Conservation (phyloP, 23 tunicate genomes). For the Oikopleura vanhoeffeni region DNA sequence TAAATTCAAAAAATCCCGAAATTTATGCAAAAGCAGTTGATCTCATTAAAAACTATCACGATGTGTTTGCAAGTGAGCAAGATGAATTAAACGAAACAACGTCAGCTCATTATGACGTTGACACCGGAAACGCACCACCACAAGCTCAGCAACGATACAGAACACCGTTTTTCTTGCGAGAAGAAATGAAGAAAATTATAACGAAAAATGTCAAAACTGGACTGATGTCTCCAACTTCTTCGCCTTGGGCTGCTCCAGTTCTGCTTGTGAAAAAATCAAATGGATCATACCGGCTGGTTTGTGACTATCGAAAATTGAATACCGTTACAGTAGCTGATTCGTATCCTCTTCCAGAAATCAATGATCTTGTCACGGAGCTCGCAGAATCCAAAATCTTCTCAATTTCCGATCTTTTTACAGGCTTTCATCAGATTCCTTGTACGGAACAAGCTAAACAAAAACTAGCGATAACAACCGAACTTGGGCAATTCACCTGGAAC, state of each 20-base stretch:
- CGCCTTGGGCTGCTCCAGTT: slow-evolving; percentile 18
- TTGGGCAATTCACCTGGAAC: no score
- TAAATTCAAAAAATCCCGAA: background rate
- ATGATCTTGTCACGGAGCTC: background rate
- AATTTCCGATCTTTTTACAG: no score
- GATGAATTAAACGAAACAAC: no score
- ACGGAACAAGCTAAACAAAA: no score
- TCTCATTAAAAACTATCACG: background rate
- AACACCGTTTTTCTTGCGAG: background rate
- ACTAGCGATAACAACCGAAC: no score
- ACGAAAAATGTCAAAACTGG: background rate
- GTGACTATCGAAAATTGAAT: slow-evolving; percentile 17
- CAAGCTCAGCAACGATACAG: background rate
- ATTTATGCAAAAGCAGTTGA: background rate
- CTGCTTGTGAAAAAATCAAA: slow-evolving; percentile 15
- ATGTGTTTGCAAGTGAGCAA: background rate
- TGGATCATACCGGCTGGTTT: slow-evolving; percentile 15
- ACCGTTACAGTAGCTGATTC: slow-evolving; percentile 6
- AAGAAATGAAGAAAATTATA: background rate
- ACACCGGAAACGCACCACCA: background rate
- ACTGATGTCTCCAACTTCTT: slow-evolving; percentile 13
- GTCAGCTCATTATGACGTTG: background rate
- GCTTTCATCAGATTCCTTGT: no score
- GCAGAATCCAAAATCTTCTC: background rate
- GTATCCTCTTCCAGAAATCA: slow-evolving; percentile 17